Percentiles rank a stretch among this genome's conserved stretches.
Evolutionary conservation across 2,797 vertebrate species (phyloP).

Genomic region (Botia almorhae): DNA sequence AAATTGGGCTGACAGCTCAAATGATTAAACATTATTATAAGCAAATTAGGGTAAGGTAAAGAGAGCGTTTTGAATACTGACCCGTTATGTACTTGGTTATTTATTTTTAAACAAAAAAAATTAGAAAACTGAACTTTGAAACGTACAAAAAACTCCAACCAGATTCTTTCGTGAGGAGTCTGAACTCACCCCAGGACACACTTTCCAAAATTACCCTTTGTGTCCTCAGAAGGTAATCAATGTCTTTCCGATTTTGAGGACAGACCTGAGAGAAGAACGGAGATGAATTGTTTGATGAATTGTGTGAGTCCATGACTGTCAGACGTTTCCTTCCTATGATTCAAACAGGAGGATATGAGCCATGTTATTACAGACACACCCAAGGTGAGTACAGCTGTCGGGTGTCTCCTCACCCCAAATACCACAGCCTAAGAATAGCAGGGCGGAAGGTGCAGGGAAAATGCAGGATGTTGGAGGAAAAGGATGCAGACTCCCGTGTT

Average conservation of each 20-base stretch:
- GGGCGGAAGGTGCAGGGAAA: background rate
- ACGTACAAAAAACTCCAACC: background rate
- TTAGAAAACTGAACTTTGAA: background rate
- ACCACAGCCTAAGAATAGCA: slow-evolving; percentile 45
- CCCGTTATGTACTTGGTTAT: no score
- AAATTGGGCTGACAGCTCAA: no score
- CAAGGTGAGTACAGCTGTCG: slow-evolving; percentile 12
- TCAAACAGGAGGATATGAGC: slow-evolving; percentile 39
- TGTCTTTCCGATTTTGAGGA: slow-evolving; percentile 9
- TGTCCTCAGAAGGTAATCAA: slow-evolving; percentile 11
- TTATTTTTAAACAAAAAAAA: no score
- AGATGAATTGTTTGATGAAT: slow-evolving; percentile 35
- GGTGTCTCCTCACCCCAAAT: slow-evolving; percentile 34
- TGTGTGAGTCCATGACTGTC: slow-evolving; percentile 32
- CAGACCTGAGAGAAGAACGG: slow-evolving; percentile 4
- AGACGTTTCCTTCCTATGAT: slow-evolving; percentile 49
- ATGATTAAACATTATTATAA: no score
- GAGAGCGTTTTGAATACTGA: no score
- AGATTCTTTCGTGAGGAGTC: background rate
- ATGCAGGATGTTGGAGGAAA: slow-evolving; percentile 3
- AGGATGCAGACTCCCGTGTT: background rate
- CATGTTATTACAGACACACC: slow-evolving; percentile 49
- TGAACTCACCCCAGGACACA: background rate
- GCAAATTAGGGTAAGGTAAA: no score
- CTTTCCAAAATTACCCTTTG: background rate